Evolutionary conservation across 2,888 invertebrate species (phyloP).

Genomic region (Callimorpha dominula): DNA sequence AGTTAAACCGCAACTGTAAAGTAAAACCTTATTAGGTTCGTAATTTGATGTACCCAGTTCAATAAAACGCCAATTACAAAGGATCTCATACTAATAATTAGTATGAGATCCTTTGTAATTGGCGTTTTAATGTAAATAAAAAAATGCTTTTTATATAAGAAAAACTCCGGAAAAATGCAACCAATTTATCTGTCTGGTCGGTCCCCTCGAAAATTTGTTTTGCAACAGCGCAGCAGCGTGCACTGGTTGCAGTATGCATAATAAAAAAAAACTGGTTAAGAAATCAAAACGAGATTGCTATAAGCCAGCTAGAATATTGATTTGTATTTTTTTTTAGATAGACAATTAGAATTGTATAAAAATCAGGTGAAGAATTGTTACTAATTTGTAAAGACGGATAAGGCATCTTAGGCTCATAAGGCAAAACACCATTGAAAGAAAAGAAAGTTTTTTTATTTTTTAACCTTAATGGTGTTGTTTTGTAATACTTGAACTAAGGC

Average conservation of each 20-base stretch:
- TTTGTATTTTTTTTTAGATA: background rate
- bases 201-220: conserved; percentile 3
- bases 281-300: background rate
- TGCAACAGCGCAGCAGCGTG: background rate
- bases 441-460: too few relatives aligned
- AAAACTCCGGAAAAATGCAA: background rate
- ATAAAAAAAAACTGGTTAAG: background rate
- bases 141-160: background rate
- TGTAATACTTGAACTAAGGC: too few relatives aligned
- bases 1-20: background rate
- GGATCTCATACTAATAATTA: too few relatives aligned
- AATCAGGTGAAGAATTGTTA: too few relatives aligned
- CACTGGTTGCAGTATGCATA: background rate
- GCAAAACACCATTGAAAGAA: too few relatives aligned
- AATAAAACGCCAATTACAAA: background rate
- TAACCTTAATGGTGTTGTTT: too few relatives aligned
- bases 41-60: background rate
- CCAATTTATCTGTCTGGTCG: background rate
- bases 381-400: too few relatives aligned
- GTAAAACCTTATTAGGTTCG: background rate
- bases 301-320: background rate
- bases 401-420: too few relatives aligned
- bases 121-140: too few relatives aligned
- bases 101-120: too few relatives aligned
- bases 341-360: background rate